Evolutionary conservation across 2,888 invertebrate species (phyloP).

Genomic region (Acanthoscelides obtectus): DNA sequence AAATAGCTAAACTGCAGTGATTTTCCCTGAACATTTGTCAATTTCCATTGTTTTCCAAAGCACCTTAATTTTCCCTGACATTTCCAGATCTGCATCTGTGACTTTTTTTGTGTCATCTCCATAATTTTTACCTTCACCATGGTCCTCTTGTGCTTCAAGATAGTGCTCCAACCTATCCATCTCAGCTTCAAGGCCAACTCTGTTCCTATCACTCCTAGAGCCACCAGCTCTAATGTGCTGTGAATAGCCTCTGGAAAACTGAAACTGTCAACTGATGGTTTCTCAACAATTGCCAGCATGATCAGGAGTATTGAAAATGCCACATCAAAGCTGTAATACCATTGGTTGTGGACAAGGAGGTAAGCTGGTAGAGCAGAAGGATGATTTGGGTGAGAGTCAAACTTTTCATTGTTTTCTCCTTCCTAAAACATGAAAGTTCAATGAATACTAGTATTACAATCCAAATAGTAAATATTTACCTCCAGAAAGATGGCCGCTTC

Average conservation of each 20-base stretch:
- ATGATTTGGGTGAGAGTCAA: slow-evolving; percentile 80
- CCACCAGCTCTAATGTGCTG: slow-evolving; percentile 74
- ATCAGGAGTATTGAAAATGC: slow-evolving; percentile 70
- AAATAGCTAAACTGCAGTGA: too few species aligned
- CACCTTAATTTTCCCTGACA: too few species aligned
- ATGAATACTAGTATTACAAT: neutral
- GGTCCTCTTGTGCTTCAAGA: slow-evolving; percentile 78
- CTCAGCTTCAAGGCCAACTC: slow-evolving; percentile 75
- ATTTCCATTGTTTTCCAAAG: too few species aligned
- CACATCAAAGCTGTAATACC: slow-evolving; percentile 81
- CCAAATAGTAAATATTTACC: slow-evolving; percentile 49
- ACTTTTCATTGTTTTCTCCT: slow-evolving; percentile 87
- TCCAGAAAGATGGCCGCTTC: slow-evolving; percentile 85
- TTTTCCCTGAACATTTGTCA: too few species aligned
- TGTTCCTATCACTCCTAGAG: slow-evolving; percentile 69
- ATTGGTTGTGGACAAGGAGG: slow-evolving; percentile 78
- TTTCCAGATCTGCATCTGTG: too few species aligned
- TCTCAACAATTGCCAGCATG: slow-evolving; percentile 72
- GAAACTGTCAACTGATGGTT: slow-evolving; percentile 72
- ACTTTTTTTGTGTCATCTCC: too few species aligned
- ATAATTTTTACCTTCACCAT: slow-evolving; percentile 66
- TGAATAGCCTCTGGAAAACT: slow-evolving; percentile 75
- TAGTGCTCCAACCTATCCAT: slow-evolving; percentile 83
- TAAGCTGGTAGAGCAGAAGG: slow-evolving; percentile 82
- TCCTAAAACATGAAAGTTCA: slow-evolving; percentile 53